Percentiles rank a stretch among this genome's conserved stretches.
These are phyloP conservation scores for Macaria liturata DNA, from an alignment of 2,888 invertebrate genomes.

Conservation along the genomic window DNA sequence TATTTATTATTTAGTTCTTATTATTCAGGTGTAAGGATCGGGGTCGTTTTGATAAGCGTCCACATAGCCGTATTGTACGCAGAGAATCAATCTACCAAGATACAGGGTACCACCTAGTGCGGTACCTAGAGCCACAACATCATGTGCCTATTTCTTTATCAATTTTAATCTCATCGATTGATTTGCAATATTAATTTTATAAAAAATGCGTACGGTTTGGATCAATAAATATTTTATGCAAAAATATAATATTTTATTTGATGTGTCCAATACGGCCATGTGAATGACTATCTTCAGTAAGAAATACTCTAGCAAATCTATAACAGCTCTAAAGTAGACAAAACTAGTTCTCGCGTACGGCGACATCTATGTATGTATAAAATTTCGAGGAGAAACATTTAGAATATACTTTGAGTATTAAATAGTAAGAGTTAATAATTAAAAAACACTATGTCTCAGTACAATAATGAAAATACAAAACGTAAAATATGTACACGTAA, in stretches of 20 bases:
- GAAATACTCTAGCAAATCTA: constrained; percentile 30
- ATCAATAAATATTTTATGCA: no score
- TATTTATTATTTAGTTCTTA: constrained; percentile 15
- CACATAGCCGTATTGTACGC: no score
- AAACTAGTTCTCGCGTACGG: constrained; percentile 22
- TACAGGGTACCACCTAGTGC: no score
- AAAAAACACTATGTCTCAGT: constrained; percentile 26
- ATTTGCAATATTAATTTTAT: no score
- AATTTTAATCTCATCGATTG: no score
- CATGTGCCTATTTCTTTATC: no score
- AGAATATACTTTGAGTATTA: constrained; percentile 27
- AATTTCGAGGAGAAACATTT: constrained; percentile 24
- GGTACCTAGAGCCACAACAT: no score
- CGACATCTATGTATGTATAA: constrained; percentile 31
- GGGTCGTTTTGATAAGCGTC: constrained; percentile 13
- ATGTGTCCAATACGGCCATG: no score
- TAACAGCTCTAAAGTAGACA: constrained; percentile 26
- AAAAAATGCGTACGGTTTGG: no score
- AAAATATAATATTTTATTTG: no score
- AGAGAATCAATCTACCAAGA: no score
- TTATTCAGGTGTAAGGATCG: constrained; percentile 7
- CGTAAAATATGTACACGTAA: constrained; percentile 19
- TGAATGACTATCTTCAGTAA: neutral
- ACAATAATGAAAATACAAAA: constrained; percentile 19
- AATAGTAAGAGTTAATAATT: constrained; percentile 16